Base-by-base conservation (phyloP, 2,797 vertebrate species). In the Sorex maritimensis region DNA sequence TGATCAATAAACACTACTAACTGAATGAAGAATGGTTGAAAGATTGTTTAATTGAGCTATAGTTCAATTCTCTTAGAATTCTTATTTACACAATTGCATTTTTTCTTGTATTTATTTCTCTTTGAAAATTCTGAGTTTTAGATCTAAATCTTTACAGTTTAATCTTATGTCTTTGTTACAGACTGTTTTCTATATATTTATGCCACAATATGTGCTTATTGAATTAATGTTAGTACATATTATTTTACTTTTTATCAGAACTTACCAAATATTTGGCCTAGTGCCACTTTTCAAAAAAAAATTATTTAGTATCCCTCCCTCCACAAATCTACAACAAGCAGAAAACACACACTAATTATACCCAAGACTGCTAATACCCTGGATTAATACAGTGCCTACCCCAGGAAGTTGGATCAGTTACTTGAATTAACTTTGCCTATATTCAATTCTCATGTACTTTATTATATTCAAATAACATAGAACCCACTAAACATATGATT, bases 401-500 rank as follows among this genome's bases (percentile, higher is more conserved):
- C 58, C 58, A 21, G 21, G 5, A 6, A 61, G 58, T 21, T 61
- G 58, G 58, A 61, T 61, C 17, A 23, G 5, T 6, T 61, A 61
- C 58, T 21, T 61, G 3, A 17, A 61, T 61, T 6, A 61, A 21
- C 19, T 17, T 21, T 61, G 17, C 15, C 58, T 61, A 61, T 61
- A 21, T 61, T 61, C 21, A 19, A 85, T 74, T 86, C 28, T 83
- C 52, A 86, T 79, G 26, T 88, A 28, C 17, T 38, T 77, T 79
- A 81, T 46, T 38, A 75, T 86, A 68, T 85, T 72, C 68, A 83
- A 68, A 49, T 68, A 78, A 52, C 11, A 52, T 9, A 52, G 49
- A 52, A 52, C 11, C 49, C 93, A 79, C 55, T 78, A 24, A 85
- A 58, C 89, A 7, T 49, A 17, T 41, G 79, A n/a, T 90, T 69